Conservation (phyloP, 2,113 vertebrate genomes). For the Ailurus styani region DNA sequence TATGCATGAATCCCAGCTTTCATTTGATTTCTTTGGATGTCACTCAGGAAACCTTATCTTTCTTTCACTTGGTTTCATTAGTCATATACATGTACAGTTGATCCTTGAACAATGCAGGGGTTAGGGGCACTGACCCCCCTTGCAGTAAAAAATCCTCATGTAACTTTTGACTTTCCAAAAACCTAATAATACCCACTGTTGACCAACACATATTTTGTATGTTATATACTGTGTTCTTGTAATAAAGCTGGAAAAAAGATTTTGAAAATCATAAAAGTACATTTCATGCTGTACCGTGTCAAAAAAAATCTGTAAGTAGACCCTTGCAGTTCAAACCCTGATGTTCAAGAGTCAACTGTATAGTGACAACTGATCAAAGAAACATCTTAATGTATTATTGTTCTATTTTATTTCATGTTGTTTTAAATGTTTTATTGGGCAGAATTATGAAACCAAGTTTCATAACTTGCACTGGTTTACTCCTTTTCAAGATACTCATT, state of each 20-base stretch:
- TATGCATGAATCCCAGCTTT: background rate
- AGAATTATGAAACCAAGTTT: conserved; percentile 9
- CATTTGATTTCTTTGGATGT: background rate
- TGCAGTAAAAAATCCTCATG: background rate
- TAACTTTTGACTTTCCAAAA: background rate
- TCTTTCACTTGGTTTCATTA: background rate
- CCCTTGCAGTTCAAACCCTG: background rate
- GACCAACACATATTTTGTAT: background rate
- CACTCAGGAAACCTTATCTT: background rate
- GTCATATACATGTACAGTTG: background rate
- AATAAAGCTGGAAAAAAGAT: background rate
- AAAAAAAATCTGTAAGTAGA: background rate
- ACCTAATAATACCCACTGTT: background rate
- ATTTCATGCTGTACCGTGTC: background rate
- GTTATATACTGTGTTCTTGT: background rate
- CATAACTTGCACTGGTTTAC: background rate
- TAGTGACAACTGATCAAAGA: background rate
- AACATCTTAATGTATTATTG: background rate
- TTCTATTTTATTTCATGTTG: background rate
- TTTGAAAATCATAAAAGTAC: background rate
- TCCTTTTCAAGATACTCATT: conserved; percentile 16
- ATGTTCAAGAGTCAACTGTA: background rate
- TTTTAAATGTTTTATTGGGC: conserved; percentile 2
- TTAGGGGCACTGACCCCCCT: background rate
- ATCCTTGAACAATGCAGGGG: background rate